Base-by-base conservation (phyloP, 2,888 invertebrate genomes). In the Coelinius sp. region DNA sequence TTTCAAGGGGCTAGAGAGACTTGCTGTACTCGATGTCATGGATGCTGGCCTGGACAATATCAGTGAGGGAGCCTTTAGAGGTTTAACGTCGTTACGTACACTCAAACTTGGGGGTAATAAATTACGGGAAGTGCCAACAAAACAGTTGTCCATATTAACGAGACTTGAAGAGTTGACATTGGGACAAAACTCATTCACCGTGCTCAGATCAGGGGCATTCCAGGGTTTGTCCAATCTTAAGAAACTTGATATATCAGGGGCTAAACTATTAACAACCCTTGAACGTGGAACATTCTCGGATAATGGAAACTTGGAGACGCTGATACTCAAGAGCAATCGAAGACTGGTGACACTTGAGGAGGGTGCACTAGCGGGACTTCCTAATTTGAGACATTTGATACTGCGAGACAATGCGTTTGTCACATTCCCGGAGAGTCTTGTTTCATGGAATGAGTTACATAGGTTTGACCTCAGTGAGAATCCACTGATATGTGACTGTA, bases 31-130 rank as follows among this genome's bases (percentile, higher is more conserved):
- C 80, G 95, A 96, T 86, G 89, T 96, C 76, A 93, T 93, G 79
- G 94, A 95, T 78, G 95, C 95, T 25, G 94, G 94, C 17, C 90
- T 96, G 76, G 92, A 92, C 72, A 94, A 94, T 82, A 93, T 96
- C 76, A 94, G 94, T 77, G 91, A 92, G 17, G 90, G 92, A 71
- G 94, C 95, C 17, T 93, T 96, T 81, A 90, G 92, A 74, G 95
- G 95, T 59, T 89, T 95, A 69, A 92, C 91, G 73, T 93, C 93
- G n/a, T 89, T 96, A 46, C 91, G 95, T 75, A 93, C 90, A 79
- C 89, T 96, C 31, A 94, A 94, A 85, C 89, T 96, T 22, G 92
- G 93, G n/a, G 95, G 94, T 77, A 96, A 96, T 88, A 92, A 93
- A 79, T 88, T 96, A 73, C 90, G 90, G 64, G 90, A 90, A 66